These are phyloP conservation scores for Heterodera schachtii DNA, from an alignment of 1,140 invertebrate species.

Conservation along the genomic window DNA sequence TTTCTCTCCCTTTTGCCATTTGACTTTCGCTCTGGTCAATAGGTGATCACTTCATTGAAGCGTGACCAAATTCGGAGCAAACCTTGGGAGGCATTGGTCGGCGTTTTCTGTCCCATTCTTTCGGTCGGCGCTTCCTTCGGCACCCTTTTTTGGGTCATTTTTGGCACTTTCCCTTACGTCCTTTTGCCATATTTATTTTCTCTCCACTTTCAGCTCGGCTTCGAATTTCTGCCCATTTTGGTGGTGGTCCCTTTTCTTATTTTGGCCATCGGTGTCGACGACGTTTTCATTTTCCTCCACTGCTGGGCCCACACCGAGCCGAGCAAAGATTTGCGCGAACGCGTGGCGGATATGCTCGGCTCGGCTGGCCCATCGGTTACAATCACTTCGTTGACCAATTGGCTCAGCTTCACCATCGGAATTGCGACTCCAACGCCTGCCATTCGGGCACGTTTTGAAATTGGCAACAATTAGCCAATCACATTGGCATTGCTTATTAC, in stretches of 20 bases:
- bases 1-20: conserved; percentile 25
- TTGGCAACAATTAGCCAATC: not conserved
- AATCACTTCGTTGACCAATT: conserved; percentile 94
- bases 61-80: conserved; percentile 58
- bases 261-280: conserved; percentile 65
- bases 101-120: conserved; percentile 60
- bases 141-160: conserved; percentile 59
- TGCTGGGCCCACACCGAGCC: conserved; percentile 56
- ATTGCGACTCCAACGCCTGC: conserved; percentile 86
- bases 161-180: not conserved
- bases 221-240: conserved; percentile 63
- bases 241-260: conserved; percentile 63
- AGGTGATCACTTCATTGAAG: conserved; percentile 60
- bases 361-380: conserved; percentile 96
- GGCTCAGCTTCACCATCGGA: conserved; percentile 92
- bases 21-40: not conserved
- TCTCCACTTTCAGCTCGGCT: conserved; percentile 52
- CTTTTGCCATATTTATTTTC: not conserved
- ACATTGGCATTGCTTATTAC: too few species aligned
- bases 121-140: conserved; percentile 60
- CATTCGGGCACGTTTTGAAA: conserved; percentile 69
- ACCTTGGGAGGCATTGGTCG: conserved; percentile 61
- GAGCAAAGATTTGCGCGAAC: conserved; percentile 45
- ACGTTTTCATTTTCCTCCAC: conserved; percentile 65
- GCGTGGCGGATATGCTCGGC: conserved; percentile 83